These are phyloP conservation scores for Lacanobia oleracea DNA, from an alignment of 2,888 invertebrate genomes.

Conservation along the genomic window DNA sequence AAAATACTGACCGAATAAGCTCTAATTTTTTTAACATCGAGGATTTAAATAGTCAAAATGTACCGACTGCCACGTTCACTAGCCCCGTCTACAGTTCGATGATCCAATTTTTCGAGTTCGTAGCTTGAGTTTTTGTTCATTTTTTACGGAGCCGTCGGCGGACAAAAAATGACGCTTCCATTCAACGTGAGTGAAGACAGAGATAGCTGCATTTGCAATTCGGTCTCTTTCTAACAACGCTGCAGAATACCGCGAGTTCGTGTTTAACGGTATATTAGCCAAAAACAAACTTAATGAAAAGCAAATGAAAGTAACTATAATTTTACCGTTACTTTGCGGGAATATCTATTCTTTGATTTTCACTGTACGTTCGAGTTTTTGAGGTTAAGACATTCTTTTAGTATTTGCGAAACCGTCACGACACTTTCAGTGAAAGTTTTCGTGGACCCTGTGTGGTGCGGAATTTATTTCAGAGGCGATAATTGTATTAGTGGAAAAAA, in stretches of 20 bases:
- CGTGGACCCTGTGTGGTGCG: slow-evolving; percentile 32
- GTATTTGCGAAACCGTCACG: slow-evolving; percentile 44
- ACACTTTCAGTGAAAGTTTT: slow-evolving; percentile 54
- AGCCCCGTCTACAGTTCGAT: slow-evolving; percentile 85
- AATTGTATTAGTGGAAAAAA: slow-evolving; percentile 61
- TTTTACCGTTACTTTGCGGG: slow-evolving; percentile 74
- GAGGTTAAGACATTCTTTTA: slow-evolving; percentile 41
- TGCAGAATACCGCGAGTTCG: slow-evolving; percentile 68
- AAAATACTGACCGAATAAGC: not conserved
- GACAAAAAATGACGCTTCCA: slow-evolving; percentile 81
- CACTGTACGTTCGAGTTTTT: slow-evolving; percentile 44
- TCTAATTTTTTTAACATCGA: slow-evolving; percentile 27
- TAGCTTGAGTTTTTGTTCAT: slow-evolving; percentile 80
- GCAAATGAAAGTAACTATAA: slow-evolving; percentile 80
- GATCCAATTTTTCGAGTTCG: slow-evolving; percentile 85
- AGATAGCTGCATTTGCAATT: slow-evolving; percentile 73
- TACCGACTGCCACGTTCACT: slow-evolving; percentile 77
- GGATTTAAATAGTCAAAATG: slow-evolving; percentile 60
- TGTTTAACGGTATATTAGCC: slow-evolving; percentile 81
- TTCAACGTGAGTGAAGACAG: slow-evolving; percentile 78
- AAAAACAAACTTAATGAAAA: slow-evolving; percentile 81
- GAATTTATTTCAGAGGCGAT: slow-evolving; percentile 44
- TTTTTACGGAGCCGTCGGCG: slow-evolving; percentile 77
- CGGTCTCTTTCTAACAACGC: slow-evolving; percentile 77
- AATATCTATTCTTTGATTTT: slow-evolving; percentile 59